phyloP scores from a whole-genome alignment of 2,797 vertebrate species.

The Cossypha niveicapilla region DNA sequence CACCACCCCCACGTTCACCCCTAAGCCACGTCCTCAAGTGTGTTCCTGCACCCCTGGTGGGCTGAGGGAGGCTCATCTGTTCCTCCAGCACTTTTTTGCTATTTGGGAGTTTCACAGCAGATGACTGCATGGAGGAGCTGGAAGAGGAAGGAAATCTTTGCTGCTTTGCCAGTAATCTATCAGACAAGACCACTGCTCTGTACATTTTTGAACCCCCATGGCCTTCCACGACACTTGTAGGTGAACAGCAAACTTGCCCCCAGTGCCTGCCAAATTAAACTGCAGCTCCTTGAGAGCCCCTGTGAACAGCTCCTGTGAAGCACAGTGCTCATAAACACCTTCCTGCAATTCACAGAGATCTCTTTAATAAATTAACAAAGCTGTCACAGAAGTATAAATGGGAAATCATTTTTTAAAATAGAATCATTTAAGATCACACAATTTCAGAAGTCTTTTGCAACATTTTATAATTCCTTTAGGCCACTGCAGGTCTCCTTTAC shows the following conservation, averaged over 20 bases:
- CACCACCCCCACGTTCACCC: background rate
- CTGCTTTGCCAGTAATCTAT: background rate
- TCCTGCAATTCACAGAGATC: constrained; percentile 28
- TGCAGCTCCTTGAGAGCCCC: background rate
- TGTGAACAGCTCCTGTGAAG: background rate
- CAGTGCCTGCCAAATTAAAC: constrained; percentile 14
- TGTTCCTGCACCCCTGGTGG: background rate
- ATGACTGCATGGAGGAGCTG: background rate
- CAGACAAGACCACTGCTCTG: background rate
- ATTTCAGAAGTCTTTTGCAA: constrained; percentile 56
- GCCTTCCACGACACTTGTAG: background rate
- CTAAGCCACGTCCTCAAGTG: accelerated
- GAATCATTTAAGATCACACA: constrained; percentile 65
- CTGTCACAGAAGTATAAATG: constrained; percentile 59
- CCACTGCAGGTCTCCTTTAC: constrained; percentile 72
- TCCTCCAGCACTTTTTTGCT: background rate
- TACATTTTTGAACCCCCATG: background rate
- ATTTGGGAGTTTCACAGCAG: background rate
- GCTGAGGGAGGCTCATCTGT: background rate
- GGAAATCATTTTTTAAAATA: constrained; percentile 61
- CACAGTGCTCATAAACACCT: constrained; percentile 8
- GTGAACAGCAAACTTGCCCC: background rate
- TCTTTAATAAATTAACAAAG: constrained; percentile 65
- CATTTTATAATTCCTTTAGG: constrained; percentile 68
- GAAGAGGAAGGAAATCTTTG: background rate